Conservation (phyloP, 1,140 invertebrate genomes). For the Amphibalanus amphitrite region DNA sequence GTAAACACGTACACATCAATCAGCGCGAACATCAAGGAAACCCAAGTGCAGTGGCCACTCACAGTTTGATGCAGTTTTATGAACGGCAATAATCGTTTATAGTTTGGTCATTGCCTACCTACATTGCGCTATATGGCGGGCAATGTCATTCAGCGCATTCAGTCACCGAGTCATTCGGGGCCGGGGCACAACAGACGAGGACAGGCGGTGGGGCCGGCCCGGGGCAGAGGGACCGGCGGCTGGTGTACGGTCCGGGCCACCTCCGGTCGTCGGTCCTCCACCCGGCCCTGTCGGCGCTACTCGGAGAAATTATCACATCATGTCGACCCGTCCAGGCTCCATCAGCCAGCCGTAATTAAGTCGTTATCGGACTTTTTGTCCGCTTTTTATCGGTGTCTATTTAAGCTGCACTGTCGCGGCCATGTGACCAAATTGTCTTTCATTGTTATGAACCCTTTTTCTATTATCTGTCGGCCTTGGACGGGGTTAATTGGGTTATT, state of each 20-base stretch:
- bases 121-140: background rate
- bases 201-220: no score
- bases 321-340: background rate
- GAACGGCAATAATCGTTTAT: background rate
- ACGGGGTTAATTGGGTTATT: background rate
- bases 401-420: background rate
- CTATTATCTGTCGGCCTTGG: background rate
- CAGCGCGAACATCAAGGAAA: background rate
- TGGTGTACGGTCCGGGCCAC: no score
- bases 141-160: no score
- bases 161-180: no score
- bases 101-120: background rate
- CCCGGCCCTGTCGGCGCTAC: background rate
- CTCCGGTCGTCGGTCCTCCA: no score
- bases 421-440: background rate
- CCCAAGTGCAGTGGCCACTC: background rate
- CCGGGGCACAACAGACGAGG: no score
- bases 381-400: background rate
- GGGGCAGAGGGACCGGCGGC: no score
- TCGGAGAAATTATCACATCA: background rate
- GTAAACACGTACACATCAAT: background rate
- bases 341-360: background rate
- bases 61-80: conserved; percentile 2
- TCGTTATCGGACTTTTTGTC: conserved; percentile 1
- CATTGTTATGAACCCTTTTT: background rate